A percentile compares a stretch with the other conserved stretches of the same genome.
Conservation (phyloP, 2,888 invertebrate genomes). For the Elegia similella region DNA sequence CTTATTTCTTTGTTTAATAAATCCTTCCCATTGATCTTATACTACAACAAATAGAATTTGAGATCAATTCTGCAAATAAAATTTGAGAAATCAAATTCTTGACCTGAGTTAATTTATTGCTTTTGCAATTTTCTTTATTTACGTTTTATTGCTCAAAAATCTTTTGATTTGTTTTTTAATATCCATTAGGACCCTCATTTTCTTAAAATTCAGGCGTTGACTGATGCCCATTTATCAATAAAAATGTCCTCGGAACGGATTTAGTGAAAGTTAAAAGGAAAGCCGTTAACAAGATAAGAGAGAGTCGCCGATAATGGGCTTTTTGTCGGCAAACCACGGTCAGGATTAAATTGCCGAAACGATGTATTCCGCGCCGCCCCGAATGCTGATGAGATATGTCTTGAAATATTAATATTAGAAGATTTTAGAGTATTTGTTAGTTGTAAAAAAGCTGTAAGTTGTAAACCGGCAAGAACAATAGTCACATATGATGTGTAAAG, state of each 20-base stretch:
- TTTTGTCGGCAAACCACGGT: slow-evolving; percentile 44
- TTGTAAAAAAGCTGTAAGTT: too few relatives aligned
- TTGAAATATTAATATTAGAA: too few relatives aligned
- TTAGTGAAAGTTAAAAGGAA: slow-evolving; percentile 66
- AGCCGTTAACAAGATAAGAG: slow-evolving; percentile 65
- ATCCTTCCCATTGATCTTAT: too few relatives aligned
- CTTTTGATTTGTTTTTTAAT: slow-evolving; percentile 5
- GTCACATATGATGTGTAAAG: too few relatives aligned
- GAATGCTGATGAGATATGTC: neutral
- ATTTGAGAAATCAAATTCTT: too few relatives aligned
- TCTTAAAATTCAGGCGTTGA: slow-evolving; percentile 32
- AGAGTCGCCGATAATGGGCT: slow-evolving; percentile 43
- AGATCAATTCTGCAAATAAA: too few relatives aligned
- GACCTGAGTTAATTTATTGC: neutral
- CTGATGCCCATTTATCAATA: slow-evolving; percentile 57
- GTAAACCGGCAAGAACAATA: too few relatives aligned
- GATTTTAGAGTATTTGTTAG: too few relatives aligned
- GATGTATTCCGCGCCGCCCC: slow-evolving; percentile 18
- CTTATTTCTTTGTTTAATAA: too few relatives aligned
- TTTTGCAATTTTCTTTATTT: neutral
- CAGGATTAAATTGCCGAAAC: slow-evolving; percentile 62
- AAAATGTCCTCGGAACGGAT: slow-evolving; percentile 45
- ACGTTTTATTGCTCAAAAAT: neutral
- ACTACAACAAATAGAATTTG: too few relatives aligned
- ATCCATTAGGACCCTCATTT: slow-evolving; percentile 10